Evolutionary conservation across 2,888 invertebrate genomes (phyloP).

Genomic region (Euzetes globulus): DNA sequence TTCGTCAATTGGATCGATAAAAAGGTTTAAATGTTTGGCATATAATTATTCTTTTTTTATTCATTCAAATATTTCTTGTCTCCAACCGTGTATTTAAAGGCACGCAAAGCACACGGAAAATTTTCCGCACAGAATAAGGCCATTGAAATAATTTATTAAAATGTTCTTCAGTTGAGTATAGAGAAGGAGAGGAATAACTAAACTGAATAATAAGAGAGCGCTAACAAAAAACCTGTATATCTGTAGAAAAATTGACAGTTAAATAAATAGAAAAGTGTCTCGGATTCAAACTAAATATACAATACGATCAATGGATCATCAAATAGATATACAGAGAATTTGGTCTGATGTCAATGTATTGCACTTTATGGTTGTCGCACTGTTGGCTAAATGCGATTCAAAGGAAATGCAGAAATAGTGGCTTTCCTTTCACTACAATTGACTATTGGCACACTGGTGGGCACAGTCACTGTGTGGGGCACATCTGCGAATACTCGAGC

Average conservation of each 20-base stretch:
- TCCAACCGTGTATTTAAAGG: neutral
- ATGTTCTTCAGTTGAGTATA: neutral
- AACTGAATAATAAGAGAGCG: neutral
- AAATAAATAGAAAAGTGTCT: slow-evolving; percentile 18
- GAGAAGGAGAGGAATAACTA: neutral
- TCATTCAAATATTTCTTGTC: neutral
- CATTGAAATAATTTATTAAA: slow-evolving; percentile 9
- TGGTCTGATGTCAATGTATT: neutral
- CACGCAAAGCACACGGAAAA: neutral
- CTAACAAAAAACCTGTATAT: neutral
- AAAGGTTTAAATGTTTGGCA: neutral
- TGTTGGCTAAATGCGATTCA: neutral
- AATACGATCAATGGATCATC: neutral
- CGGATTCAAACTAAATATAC: slow-evolving; percentile 1
- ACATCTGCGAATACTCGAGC: slow-evolving; percentile 12
- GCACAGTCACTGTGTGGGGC: neutral
- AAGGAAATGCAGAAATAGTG: slow-evolving; percentile 15
- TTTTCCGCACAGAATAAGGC: neutral
- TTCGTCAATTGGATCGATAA: slow-evolving; percentile 2
- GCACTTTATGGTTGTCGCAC: neutral
- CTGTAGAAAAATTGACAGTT: slow-evolving; percentile 1
- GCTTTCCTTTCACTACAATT: slow-evolving; percentile 7
- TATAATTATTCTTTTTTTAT: neutral
- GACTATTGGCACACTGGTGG: neutral
- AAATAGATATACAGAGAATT: neutral